Percentiles rank a stretch among this genome's conserved stretches.
phyloP scores from a whole-genome alignment of 2,888 invertebrate genomes.

The Lepidochrysops patricia region DNA sequence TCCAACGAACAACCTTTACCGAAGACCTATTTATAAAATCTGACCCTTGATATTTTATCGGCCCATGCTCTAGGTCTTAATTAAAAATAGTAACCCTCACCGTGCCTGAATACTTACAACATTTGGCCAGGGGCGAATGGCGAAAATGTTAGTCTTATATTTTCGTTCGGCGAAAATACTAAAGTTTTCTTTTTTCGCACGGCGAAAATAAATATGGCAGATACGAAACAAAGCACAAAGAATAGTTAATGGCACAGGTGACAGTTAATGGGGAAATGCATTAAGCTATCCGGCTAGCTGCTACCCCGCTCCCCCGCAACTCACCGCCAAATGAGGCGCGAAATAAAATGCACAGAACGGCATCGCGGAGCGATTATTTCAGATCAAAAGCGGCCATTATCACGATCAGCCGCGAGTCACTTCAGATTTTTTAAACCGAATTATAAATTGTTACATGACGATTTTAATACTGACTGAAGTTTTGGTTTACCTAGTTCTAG shows the following conservation, averaged over 20 bases:
- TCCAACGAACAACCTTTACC: neutral
- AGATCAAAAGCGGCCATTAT: neutral
- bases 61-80: neutral
- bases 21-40: neutral
- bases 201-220: neutral
- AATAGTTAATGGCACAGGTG: constrained; percentile 44
- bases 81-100: neutral
- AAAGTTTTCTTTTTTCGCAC: too few relatives aligned
- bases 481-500: neutral
- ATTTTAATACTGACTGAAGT: too few relatives aligned
- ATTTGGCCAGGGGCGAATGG: neutral
- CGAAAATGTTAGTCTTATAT: neutral
- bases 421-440: neutral
- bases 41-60: neutral
- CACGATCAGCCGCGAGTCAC: neutral
- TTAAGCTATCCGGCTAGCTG: constrained; percentile 50
- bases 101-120: neutral
- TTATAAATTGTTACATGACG: too few relatives aligned
- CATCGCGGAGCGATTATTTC: constrained; percentile 17
- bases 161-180: neutral
- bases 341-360: constrained; percentile 61
- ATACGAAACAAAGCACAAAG: constrained; percentile 21
- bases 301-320: constrained; percentile 31
- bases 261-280: constrained; percentile 58
- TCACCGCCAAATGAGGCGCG: constrained; percentile 34